Conservation (phyloP, 2,797 vertebrate genomes). For the Microctenopoma steveboyesi region DNA sequence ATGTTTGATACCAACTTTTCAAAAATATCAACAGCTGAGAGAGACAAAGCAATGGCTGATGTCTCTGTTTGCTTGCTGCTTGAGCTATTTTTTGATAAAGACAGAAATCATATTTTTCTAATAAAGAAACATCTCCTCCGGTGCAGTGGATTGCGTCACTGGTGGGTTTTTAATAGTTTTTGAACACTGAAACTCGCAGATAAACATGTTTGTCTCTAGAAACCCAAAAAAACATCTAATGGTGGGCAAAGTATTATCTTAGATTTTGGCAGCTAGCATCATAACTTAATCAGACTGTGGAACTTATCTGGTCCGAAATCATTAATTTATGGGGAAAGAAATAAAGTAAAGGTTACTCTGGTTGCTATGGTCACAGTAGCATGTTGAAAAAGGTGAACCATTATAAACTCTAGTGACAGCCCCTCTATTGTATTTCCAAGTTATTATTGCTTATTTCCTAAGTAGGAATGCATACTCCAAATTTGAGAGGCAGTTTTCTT, state of each 20-base stretch:
- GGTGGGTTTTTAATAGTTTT: too few relatives aligned
- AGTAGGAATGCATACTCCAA: neutral
- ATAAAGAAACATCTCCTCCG: too few relatives aligned
- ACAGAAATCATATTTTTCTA: too few relatives aligned
- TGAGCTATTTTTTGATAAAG: neutral
- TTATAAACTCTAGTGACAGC: neutral
- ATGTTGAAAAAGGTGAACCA: neutral
- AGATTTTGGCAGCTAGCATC: too few relatives aligned
- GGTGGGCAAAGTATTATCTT: too few relatives aligned
- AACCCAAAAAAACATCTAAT: too few relatives aligned
- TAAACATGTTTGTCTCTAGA: too few relatives aligned
- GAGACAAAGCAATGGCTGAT: neutral
- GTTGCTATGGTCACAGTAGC: neutral
- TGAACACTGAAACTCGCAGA: too few relatives aligned
- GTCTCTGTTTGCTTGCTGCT: neutral
- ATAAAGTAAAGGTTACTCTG: neutral
- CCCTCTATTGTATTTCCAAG: slow-evolving; percentile 5
- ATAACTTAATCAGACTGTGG: too few relatives aligned
- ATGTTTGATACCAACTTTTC: neutral
- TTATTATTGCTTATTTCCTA: neutral
- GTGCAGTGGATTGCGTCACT: too few relatives aligned
- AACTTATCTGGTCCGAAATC: too few relatives aligned
- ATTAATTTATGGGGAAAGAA: too few relatives aligned
- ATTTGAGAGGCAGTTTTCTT: neutral
- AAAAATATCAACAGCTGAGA: neutral